These are phyloP conservation scores for Bungarus multicinctus DNA, from an alignment of 2,113 vertebrate species.

Conservation along the genomic window DNA sequence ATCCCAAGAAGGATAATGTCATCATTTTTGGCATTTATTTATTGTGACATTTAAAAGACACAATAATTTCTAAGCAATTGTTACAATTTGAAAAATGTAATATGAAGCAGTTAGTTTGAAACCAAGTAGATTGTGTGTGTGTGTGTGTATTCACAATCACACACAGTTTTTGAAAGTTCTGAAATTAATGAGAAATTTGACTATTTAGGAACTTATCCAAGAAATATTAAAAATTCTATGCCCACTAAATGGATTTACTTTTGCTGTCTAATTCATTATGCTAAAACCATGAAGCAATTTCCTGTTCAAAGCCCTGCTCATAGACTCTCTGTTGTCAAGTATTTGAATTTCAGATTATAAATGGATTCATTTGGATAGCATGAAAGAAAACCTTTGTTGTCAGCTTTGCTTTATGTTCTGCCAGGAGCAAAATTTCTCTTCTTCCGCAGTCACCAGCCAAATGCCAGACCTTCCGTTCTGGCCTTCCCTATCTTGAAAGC, in stretches of 20 bases:
- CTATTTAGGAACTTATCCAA: slow-evolving; percentile 62
- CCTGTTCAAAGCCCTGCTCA: slow-evolving; percentile 79
- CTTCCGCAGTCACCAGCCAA: slow-evolving; percentile 70
- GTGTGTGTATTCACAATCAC: not conserved
- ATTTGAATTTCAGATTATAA: slow-evolving; percentile 89
- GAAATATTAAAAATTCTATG: slow-evolving; percentile 73
- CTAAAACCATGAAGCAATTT: slow-evolving; percentile 86
- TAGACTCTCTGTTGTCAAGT: slow-evolving; percentile 81
- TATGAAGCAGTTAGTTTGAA: slow-evolving; percentile 13
- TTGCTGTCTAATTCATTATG: slow-evolving; percentile 83
- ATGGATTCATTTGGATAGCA: slow-evolving; percentile 84
- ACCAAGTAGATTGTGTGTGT: not conserved
- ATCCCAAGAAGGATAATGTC: slow-evolving; percentile 42
- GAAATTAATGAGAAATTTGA: slow-evolving; percentile 67
- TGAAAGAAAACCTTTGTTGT: slow-evolving; percentile 83
- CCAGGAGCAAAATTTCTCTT: slow-evolving; percentile 75
- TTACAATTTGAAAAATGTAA: slow-evolving; percentile 42
- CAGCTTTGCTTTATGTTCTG: slow-evolving; percentile 78
- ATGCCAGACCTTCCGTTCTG: slow-evolving; percentile 67
- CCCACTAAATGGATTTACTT: slow-evolving; percentile 76
- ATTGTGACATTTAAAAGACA: slow-evolving; percentile 35
- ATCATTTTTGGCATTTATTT: slow-evolving; percentile 61
- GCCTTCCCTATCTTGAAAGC: slow-evolving; percentile 61
- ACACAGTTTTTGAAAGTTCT: slow-evolving; percentile 41
- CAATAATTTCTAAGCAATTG: slow-evolving; percentile 55